phyloP scores from a whole-genome alignment of 2,888 invertebrate species.

The Coenonympha glycerion region DNA sequence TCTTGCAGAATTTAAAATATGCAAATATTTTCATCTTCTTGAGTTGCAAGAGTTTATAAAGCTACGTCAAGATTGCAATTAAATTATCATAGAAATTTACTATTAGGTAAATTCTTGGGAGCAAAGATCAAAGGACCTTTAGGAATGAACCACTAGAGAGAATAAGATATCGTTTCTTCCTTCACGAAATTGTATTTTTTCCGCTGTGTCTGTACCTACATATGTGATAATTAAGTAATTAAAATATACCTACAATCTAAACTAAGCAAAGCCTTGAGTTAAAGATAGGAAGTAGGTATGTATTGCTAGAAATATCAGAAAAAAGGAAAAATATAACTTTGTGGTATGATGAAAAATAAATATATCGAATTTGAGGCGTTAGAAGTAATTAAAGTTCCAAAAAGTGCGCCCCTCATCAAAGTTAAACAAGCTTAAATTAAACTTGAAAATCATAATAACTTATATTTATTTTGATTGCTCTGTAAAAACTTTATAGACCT shows the following conservation, averaged over 20 bases:
- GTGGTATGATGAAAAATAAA: no score
- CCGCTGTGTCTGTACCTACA: no score
- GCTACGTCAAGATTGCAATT: not conserved
- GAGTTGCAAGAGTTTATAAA: not conserved
- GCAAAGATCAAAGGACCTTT: no score
- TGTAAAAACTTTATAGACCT: not conserved
- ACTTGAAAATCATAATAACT: slow-evolving; percentile 1
- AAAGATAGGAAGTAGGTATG: no score
- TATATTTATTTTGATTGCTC: slow-evolving; percentile 1
- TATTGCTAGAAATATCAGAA: no score
- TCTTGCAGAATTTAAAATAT: not conserved
- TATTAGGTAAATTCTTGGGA: no score
- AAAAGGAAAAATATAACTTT: no score
- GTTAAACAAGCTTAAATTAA: not conserved
- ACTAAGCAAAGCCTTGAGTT: no score
- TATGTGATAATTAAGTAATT: not conserved
- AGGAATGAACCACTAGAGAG: no score
- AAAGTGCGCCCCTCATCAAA: not conserved
- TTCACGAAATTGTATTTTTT: not conserved
- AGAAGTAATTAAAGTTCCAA: slow-evolving; percentile 1
- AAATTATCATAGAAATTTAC: not conserved
- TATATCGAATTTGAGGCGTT: no score
- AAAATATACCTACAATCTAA: no score
- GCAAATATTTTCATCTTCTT: not conserved
- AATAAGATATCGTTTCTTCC: no score